These are phyloP conservation scores for Cyphomyrus plagiostoma DNA, from an alignment of 2,113 vertebrate species.

Conservation along the genomic window DNA sequence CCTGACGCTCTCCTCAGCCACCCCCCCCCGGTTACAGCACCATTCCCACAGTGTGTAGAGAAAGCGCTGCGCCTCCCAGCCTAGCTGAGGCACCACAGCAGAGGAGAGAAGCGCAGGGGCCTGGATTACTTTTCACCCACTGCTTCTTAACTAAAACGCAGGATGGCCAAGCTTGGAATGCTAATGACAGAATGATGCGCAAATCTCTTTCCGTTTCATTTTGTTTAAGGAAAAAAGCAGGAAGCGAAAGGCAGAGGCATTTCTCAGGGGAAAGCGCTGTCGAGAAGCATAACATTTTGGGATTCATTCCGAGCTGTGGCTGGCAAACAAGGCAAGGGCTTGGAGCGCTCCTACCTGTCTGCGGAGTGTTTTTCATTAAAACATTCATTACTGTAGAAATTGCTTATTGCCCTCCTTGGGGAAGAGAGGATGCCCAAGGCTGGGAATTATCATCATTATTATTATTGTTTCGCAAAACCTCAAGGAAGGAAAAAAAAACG, in stretches of 20 bases:
- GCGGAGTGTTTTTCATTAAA: conserved; percentile 22
- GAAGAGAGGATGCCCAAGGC: conserved; percentile 40
- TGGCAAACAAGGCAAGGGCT: conserved; percentile 15
- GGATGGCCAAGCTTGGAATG: not conserved
- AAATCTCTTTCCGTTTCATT: not conserved
- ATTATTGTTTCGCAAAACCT: conserved; percentile 47
- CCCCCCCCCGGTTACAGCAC: not conserved
- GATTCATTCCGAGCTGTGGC: conserved; percentile 5
- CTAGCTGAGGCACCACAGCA: not conserved
- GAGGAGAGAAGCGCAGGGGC: not conserved
- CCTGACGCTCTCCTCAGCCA: not conserved
- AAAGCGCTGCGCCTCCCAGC: not conserved
- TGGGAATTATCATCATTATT: conserved; percentile 40
- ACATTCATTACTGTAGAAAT: conserved; percentile 24
- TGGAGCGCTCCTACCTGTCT: conserved; percentile 1
- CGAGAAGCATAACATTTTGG: not conserved
- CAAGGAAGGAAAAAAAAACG: conserved; percentile 36
- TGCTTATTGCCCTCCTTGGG: conserved; percentile 32
- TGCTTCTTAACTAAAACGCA: not conserved
- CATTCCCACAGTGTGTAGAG: not conserved
- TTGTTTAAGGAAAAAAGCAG: not conserved
- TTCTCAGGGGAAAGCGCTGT: not conserved
- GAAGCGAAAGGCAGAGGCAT: not conserved
- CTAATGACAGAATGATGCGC: not conserved
- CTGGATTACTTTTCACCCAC: not conserved